Base-by-base conservation (phyloP, 1,140 invertebrate species). In the Calosoma granatense region DNA sequence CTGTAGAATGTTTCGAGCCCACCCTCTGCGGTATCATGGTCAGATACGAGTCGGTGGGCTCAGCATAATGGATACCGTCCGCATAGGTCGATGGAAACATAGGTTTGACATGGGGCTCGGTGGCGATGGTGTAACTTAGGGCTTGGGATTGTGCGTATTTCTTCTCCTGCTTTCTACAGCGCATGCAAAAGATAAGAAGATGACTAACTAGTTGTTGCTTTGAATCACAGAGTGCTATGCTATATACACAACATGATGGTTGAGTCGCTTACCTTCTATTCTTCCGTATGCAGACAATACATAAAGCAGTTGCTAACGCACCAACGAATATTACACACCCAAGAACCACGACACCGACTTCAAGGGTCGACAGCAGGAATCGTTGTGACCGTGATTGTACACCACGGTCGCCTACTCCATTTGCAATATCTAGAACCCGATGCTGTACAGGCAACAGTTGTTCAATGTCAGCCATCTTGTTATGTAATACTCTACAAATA, bases 281-380 rank as follows among this genome's bases (percentile, higher is more conserved):
- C 57, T 77, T 83, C 54, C 72, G 74, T 55, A 86, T 72, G 63
- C 86, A 88, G n/a, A 85, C 74, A 54, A 88, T 81, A 61, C 86
- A 88, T n/a, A 90, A 77, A 1, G 87, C 85, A 0, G 87, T 83
- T 0, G 85, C 78, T 17, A 87, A 72, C 1, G 87, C 87, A 6
- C 87, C 88, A 20, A 91, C 66, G 65, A 90, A 89, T 22, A 92
- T 81, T 36, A 91, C 74, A 51, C 85, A 85, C 17, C 85, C 86
- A 1, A 92, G 75, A 0, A 87, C 81, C 2, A 92, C 80, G 1
- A 87, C 84, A 12, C 86, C 85, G 14, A 91, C 81, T 72, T 92
- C 88, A 58, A 90, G 74, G 1, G 86, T 82, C n/a, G 85, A 86
- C 23, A 84, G 71, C 36, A 82, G 65, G 47, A 79, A 74, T 57